These are phyloP conservation scores for Herminia tarsipennalis DNA, from an alignment of 2,888 invertebrate genomes.

Conservation along the genomic window DNA sequence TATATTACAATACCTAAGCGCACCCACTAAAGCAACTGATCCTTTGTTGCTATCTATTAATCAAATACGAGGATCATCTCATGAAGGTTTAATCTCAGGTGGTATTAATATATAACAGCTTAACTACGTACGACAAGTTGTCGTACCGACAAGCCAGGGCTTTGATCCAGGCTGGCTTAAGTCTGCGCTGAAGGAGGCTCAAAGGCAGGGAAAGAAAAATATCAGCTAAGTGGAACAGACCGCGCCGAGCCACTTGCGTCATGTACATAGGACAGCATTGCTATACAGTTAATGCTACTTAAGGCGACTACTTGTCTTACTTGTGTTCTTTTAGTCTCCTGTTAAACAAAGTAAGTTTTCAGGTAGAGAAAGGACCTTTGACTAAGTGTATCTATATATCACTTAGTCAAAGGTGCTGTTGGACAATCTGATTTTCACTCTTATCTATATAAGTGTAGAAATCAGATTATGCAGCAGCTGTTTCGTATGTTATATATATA, in stretches of 20 bases:
- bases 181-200: constrained; percentile 6
- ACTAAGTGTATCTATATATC: no score
- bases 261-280: neutral
- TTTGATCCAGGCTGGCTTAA: constrained; percentile 6
- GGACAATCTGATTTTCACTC: no score
- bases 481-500: no score
- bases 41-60: neutral
- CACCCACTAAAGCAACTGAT: no score
- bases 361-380: no score
- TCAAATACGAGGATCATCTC: neutral
- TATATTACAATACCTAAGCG: no score
- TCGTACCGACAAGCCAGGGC: no score
- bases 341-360: neutral
- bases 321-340: neutral
- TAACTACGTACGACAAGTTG: no score
- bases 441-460: no score
- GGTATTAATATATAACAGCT: neutral
- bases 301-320: neutral
- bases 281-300: constrained; percentile 5
- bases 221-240: constrained; percentile 13
- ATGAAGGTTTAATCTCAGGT: neutral
- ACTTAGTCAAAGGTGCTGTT: no score
- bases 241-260: neutral
- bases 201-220: constrained; percentile 12
- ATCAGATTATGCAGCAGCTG: no score